Evolutionary conservation across 1,140 invertebrate species (phyloP).

Genomic region (Tetranychus urticae): DNA sequence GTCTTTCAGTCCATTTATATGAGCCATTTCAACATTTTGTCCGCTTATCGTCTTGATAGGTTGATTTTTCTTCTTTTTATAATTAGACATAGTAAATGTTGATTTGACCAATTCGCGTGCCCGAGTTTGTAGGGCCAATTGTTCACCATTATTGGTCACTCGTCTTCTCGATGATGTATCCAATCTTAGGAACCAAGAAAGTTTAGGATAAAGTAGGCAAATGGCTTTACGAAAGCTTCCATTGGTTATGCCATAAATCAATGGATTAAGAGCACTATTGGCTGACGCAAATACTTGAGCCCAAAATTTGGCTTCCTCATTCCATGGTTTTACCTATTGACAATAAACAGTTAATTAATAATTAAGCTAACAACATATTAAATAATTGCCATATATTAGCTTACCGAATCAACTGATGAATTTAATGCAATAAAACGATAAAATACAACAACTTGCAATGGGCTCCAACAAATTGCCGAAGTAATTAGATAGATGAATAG

Average conservation of each 20-base stretch:
- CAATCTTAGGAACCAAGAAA: background rate
- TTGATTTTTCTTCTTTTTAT: too few relatives aligned
- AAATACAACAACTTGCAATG: constrained; percentile 23
- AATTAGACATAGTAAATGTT: too few relatives aligned
- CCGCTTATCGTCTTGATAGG: too few relatives aligned
- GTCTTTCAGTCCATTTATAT: too few relatives aligned
- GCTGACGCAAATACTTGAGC: background rate
- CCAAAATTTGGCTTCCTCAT: background rate
- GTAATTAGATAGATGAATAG: constrained; percentile 38
- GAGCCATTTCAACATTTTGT: too few relatives aligned
- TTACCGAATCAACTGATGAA: background rate
- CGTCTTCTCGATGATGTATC: background rate
- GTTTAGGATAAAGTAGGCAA: background rate
- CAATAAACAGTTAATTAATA: background rate
- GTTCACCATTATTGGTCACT: too few relatives aligned
- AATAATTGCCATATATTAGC: background rate
- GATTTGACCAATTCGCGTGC: too few relatives aligned
- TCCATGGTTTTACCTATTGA: background rate
- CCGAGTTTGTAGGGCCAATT: too few relatives aligned
- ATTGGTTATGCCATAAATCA: constrained; percentile 37
- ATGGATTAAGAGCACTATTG: background rate
- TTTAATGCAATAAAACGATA: constrained; percentile 2
- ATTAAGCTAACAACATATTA: background rate
- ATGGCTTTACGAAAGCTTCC: constrained; percentile 29
- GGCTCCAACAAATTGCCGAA: constrained; percentile 37